phyloP scores from a whole-genome alignment of 2,888 invertebrate species.

The Parthenolecanium corni region DNA sequence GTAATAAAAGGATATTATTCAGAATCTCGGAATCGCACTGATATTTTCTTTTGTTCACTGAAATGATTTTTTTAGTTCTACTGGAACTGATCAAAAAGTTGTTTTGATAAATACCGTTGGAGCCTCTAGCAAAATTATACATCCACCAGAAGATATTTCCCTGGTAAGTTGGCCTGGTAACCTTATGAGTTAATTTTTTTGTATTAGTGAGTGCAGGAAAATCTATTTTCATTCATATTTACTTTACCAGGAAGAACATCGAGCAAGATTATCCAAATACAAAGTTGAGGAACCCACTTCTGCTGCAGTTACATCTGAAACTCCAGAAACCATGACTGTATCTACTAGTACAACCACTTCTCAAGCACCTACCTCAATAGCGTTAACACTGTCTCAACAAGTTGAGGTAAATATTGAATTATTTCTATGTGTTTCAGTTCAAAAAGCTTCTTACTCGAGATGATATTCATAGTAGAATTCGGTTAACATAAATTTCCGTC shows the following conservation, averaged over 20 bases:
- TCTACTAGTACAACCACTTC: constrained; percentile 2
- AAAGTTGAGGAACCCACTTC: constrained; percentile 40
- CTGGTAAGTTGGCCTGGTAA: constrained; percentile 46
- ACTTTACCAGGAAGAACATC: constrained; percentile 70
- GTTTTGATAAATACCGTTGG: constrained; percentile 62
- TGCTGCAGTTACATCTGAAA: not conserved
- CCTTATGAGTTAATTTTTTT: no score
- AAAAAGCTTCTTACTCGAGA: not conserved
- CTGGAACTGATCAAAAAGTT: constrained; percentile 34
- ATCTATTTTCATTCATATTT: constrained; percentile 29
- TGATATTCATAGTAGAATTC: not conserved
- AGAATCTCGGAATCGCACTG: no score
- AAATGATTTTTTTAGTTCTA: not conserved
- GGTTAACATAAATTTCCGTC: not conserved
- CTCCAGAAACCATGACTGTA: not conserved
- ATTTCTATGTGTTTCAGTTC: not conserved
- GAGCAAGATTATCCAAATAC: constrained; percentile 59
- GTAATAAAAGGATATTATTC: no score
- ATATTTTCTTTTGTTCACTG: no score
- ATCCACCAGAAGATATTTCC: constrained; percentile 87
- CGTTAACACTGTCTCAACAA: constrained; percentile 22
- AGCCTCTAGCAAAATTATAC: constrained; percentile 78
- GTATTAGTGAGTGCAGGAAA: not conserved
- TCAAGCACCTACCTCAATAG: not conserved
- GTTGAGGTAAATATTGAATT: constrained; percentile 17